Conservation (phyloP, 1,140 invertebrate species). For the Penaeus japonicus region DNA sequence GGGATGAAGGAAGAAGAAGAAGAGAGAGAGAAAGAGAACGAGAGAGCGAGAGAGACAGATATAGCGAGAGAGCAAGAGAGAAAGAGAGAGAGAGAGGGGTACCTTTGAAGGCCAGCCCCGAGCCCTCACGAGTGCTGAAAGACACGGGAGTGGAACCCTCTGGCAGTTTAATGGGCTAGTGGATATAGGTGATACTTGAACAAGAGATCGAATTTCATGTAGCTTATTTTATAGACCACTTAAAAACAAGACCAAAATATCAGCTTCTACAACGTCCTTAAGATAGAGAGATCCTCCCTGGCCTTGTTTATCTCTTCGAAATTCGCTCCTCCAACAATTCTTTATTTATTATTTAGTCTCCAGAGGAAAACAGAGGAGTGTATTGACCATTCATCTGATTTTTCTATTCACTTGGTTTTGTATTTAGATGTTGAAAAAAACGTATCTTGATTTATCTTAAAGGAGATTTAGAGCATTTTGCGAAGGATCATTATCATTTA, state of each 20-base stretch:
- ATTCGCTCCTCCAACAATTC: neutral
- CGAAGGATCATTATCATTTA: too few relatives aligned
- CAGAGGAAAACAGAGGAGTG: too few relatives aligned
- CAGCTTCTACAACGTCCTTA: neutral
- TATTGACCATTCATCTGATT: too few relatives aligned
- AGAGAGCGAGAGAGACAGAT: too few relatives aligned
- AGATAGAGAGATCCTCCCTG: neutral
- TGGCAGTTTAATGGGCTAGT: conserved; percentile 36
- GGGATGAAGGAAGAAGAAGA: too few relatives aligned
- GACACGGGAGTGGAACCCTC: conserved; percentile 23
- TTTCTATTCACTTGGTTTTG: too few relatives aligned
- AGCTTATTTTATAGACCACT: conserved; percentile 30
- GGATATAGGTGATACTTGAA: conserved; percentile 33
- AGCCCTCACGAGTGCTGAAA: conserved; percentile 14
- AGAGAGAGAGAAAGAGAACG: too few relatives aligned
- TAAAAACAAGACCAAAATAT: conserved; percentile 28
- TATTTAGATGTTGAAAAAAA: too few relatives aligned
- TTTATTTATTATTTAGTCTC: too few relatives aligned
- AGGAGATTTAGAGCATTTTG: too few relatives aligned
- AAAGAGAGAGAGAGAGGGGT: neutral
- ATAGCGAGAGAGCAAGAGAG: too few relatives aligned
- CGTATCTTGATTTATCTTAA: too few relatives aligned
- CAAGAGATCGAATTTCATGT: conserved; percentile 21
- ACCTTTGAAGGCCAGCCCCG: neutral
- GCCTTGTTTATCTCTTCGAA: neutral